Conservation (phyloP, 2,113 vertebrate species). For the Microtus oregoni region DNA sequence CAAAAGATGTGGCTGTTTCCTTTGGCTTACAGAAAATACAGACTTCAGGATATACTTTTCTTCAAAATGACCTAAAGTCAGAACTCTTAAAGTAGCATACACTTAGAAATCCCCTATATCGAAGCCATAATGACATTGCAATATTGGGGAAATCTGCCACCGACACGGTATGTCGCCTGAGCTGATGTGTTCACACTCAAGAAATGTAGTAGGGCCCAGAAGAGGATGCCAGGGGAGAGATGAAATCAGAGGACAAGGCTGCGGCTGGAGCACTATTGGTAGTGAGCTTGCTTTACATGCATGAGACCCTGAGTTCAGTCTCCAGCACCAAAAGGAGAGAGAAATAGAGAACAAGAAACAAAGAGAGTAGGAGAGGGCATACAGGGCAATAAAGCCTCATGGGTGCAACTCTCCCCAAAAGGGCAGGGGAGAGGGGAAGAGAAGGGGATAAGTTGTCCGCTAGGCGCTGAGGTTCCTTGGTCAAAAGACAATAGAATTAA, state of each 20-base stretch:
- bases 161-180: background rate
- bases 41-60: slow-evolving; percentile 38
- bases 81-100: slow-evolving; percentile 39
- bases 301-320: background rate
- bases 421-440: background rate
- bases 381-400: background rate
- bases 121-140: background rate
- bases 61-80: slow-evolving; percentile 54
- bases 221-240: background rate
- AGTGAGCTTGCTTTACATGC: background rate
- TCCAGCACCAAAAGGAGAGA: background rate
- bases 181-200: background rate
- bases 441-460: background rate
- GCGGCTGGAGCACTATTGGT: background rate
- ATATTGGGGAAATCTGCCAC: background rate
- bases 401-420: background rate
- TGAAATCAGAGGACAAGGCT: background rate
- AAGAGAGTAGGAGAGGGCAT: background rate
- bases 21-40: slow-evolving; percentile 57
- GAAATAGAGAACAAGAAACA: background rate
- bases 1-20: slow-evolving; percentile 39
- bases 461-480: background rate
- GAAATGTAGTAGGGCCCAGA: background rate
- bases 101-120: background rate
- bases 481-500: slow-evolving; percentile 26